Conservation (phyloP, 92 coral and sea anemone genomes). For the Palythoa heliodiscus region DNA sequence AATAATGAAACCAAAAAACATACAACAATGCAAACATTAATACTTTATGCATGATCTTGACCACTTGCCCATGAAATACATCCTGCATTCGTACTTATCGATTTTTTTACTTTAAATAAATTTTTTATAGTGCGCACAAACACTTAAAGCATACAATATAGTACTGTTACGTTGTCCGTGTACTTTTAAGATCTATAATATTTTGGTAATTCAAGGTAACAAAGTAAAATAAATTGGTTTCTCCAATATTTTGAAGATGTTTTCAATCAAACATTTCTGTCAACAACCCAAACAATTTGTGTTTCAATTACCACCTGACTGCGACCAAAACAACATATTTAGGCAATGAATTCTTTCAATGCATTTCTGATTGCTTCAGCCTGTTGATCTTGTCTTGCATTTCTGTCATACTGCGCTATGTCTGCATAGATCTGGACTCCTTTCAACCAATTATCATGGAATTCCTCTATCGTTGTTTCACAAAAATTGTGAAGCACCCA, state of each 20-base stretch:
- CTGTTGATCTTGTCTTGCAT: constrained; percentile 41
- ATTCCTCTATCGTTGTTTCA: constrained; percentile 54
- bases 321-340: background rate
- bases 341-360: constrained; percentile 27
- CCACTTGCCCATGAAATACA: background rate
- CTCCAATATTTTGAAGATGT: background rate
- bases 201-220: background rate
- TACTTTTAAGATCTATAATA: background rate
- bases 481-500: constrained; percentile 51
- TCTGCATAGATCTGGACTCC: constrained; percentile 41
- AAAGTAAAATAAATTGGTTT: background rate
- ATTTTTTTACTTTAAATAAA: too few species aligned
- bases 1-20: too few species aligned
- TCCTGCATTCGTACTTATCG: background rate
- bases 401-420: constrained; percentile 48
- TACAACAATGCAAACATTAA: too few species aligned
- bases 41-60: too few species aligned
- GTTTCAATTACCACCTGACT: background rate
- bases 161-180: background rate
- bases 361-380: constrained; percentile 54
- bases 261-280: background rate
- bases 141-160: background rate
- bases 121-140: too few species aligned
- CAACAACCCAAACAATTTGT: background rate
- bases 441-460: constrained; percentile 51